Conservation (phyloP, 2,797 vertebrate species). For the Paratrypauchen microcephalus region DNA sequence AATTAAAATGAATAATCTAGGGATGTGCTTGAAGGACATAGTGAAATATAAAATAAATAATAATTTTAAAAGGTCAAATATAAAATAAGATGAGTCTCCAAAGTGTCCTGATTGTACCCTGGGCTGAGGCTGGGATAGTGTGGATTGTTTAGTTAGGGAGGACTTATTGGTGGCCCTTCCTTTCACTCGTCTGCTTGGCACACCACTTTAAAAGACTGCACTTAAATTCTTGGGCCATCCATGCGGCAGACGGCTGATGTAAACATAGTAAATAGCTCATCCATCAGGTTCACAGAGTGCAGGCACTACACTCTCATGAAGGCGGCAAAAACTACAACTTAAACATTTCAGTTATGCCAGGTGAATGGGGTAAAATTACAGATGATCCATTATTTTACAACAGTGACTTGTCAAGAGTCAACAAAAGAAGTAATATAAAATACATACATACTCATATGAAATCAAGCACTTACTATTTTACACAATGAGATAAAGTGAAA, state of each 20-base stretch:
- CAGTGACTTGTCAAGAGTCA: no score
- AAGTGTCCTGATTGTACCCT: conserved; percentile 47
- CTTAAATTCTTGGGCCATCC: conserved; percentile 72
- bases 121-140: conserved; percentile 31
- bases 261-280: conserved; percentile 79
- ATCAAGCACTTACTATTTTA: no score
- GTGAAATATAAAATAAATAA: no score
- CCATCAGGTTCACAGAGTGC: conserved; percentile 69
- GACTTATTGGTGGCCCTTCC: conserved; percentile 73
- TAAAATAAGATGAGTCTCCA: conserved; percentile 10
- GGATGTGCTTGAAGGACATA: no score
- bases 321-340: conserved; percentile 36
- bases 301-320: conserved; percentile 39
- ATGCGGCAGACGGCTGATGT: conserved; percentile 62
- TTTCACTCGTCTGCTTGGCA: conserved; percentile 65
- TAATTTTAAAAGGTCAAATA: no score
- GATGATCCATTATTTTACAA: not conserved
- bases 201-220: conserved; percentile 72
- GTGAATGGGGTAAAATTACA: not conserved
- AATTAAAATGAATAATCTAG: no score
- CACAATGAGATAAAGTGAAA: no score
- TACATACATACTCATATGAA: no score
- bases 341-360: conserved; percentile 18
- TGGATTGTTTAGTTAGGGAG: conserved; percentile 72
- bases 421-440: no score